Conservation (phyloP, 2,888 invertebrate species). For the Periphyllus acericola region DNA sequence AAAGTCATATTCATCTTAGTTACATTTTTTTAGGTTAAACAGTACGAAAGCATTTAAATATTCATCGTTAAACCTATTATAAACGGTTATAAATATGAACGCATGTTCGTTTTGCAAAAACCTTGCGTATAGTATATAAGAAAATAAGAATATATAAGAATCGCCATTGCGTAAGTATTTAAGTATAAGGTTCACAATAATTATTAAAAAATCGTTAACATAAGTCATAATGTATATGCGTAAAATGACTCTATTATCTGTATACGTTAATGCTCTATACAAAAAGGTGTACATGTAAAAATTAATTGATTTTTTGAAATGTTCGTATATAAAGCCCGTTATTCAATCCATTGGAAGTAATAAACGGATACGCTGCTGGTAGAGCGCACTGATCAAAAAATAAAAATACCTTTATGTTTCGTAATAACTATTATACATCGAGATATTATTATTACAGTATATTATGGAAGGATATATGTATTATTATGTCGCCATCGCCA, state of each 20-base stretch:
- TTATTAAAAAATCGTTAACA: background rate
- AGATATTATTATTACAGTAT: background rate
- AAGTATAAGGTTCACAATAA: background rate
- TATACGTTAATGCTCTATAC: background rate
- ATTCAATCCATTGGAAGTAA: background rate
- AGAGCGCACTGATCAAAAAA: background rate
- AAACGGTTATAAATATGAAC: background rate
- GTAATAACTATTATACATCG: slow-evolving; percentile 4
- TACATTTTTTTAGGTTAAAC: background rate
- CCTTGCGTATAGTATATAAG: background rate
- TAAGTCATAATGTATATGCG: background rate
- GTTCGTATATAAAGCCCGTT: background rate
- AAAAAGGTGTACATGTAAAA: background rate
- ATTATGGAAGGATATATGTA: background rate
- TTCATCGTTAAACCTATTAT: background rate
- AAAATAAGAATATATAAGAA: no score
- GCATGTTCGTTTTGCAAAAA: background rate
- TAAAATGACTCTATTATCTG: no score
- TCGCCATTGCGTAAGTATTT: background rate
- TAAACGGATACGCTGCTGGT: background rate
- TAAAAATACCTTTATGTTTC: background rate
- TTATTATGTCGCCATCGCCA: background rate
- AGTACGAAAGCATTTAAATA: slow-evolving; percentile 23
- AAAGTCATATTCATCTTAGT: background rate
- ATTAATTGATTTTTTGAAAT: background rate